phyloP scores from a whole-genome alignment of 2,113 vertebrate genomes.

The Crypturellus undulatus region DNA sequence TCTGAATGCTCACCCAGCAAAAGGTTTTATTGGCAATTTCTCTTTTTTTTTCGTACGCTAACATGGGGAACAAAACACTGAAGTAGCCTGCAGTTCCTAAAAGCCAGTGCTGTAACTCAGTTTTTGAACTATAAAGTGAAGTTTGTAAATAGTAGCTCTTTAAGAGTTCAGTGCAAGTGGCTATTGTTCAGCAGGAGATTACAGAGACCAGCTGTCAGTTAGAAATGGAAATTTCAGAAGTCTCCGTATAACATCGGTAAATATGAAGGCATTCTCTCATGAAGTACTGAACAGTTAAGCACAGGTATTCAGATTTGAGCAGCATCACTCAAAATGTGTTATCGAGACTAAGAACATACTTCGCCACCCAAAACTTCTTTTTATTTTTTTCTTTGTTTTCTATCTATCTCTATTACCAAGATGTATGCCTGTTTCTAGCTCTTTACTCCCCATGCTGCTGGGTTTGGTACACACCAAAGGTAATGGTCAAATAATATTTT shows the following conservation, averaged over 20 bases:
- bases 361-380: not conserved
- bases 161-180: not conserved
- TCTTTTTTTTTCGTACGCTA: not conserved
- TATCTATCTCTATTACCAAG: not conserved
- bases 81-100: not conserved
- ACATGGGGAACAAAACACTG: not conserved
- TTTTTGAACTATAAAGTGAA: not conserved
- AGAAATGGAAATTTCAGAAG: not conserved
- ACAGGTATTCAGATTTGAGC: not conserved
- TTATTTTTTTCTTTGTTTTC: not conserved
- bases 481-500: not conserved
- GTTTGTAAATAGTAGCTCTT: not conserved
- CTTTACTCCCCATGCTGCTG: accelerated
- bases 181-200: not conserved
- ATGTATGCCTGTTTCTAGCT: not conserved
- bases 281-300: not conserved
- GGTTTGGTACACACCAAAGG: accelerated
- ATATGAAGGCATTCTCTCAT: not conserved
- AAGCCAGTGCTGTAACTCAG: not conserved
- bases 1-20: not conserved
- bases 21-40: not conserved
- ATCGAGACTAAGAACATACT: not conserved
- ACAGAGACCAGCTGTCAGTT: not conserved
- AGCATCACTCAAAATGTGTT: not conserved
- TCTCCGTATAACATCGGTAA: not conserved